These are phyloP conservation scores for Rhingia rostrata DNA, from an alignment of 2,888 invertebrate species.

Conservation along the genomic window DNA sequence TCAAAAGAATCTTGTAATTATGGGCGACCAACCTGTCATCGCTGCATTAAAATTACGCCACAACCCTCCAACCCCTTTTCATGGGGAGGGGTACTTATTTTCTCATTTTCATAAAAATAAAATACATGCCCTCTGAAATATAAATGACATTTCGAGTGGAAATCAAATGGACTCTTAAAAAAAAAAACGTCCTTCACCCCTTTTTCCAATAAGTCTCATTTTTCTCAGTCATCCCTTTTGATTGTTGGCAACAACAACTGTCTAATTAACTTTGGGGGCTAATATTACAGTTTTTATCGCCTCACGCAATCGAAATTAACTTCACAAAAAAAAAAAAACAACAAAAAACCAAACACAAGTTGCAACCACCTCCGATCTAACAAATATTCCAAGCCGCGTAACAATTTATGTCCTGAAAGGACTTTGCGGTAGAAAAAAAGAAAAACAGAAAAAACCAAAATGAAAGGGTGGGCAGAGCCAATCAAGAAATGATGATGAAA, in stretches of 20 bases:
- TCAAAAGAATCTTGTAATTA: slow-evolving; percentile 65
- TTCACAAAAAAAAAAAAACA: slow-evolving; percentile 77
- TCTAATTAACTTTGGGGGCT: slow-evolving; percentile 75
- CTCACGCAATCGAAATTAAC: slow-evolving; percentile 83
- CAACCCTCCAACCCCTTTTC: slow-evolving; percentile 35
- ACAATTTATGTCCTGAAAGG: slow-evolving; percentile 40
- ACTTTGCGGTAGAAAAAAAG: slow-evolving; percentile 11
- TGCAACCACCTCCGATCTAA: slow-evolving; percentile 46
- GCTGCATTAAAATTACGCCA: slow-evolving; percentile 63
- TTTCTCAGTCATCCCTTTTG: slow-evolving; percentile 46
- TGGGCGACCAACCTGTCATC: slow-evolving; percentile 72
- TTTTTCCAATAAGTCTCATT: slow-evolving; percentile 19
- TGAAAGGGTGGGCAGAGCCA: slow-evolving; percentile 38
- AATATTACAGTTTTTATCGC: slow-evolving; percentile 76
- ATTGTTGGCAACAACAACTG: slow-evolving; percentile 70
- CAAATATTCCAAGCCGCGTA: slow-evolving; percentile 29
- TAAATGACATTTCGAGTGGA: slow-evolving; percentile 47
- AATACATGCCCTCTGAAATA: slow-evolving; percentile 7
- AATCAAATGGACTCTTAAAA: slow-evolving; percentile 68
- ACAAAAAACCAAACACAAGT: slow-evolving; percentile 16
- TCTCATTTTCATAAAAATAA: slow-evolving; percentile 22
- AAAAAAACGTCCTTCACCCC: slow-evolving; percentile 61
- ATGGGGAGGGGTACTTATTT: slow-evolving; percentile 15
- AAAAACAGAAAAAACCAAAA: neutral
- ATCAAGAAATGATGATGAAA: slow-evolving; percentile 68